Evolutionary conservation across 2,888 invertebrate species (phyloP).

Genomic region (Hirtodrosophila histrioides): DNA sequence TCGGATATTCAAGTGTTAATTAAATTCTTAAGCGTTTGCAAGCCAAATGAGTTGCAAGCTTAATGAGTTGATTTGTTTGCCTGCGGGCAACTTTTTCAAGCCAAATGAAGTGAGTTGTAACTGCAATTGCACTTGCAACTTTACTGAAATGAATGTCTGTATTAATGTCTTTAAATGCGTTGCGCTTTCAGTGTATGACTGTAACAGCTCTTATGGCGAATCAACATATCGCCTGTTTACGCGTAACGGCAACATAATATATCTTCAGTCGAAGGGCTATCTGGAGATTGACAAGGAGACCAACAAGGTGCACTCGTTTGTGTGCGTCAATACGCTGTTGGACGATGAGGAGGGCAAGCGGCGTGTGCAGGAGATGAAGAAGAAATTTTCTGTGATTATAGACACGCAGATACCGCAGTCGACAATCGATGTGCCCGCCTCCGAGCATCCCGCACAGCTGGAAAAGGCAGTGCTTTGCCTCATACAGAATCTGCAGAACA

Average conservation of each 20-base stretch:
- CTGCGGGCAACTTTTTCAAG: too few species aligned
- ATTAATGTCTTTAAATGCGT: background rate
- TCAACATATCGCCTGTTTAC: conserved; percentile 94
- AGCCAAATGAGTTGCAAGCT: background rate
- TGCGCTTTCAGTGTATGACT: conserved; percentile 90
- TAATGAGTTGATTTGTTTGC: too few species aligned
- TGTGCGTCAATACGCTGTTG: conserved; percentile 92
- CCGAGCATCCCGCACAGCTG: conserved; percentile 89
- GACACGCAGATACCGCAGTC: conserved; percentile 85
- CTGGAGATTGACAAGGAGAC: conserved; percentile 91
- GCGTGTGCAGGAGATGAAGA: conserved; percentile 92
- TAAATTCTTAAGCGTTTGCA: too few species aligned
- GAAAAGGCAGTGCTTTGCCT: conserved; percentile 90
- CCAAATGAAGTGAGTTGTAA: too few species aligned
- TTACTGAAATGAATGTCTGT: too few species aligned
- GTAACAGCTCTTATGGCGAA: conserved; percentile 91
- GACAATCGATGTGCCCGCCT: conserved; percentile 84
- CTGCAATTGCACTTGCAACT: too few species aligned
- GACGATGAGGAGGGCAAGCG: conserved; percentile 90
- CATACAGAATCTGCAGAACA: conserved; percentile 85
- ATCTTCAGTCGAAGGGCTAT: conserved; percentile 92
- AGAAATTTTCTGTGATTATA: conserved; percentile 89
- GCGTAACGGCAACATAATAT: conserved; percentile 93
- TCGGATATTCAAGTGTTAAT: too few species aligned
- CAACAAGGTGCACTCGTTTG: conserved; percentile 92